These are phyloP conservation scores for Branchellion lobata DNA, from an alignment of 2,888 invertebrate species.

Conservation along the genomic window DNA sequence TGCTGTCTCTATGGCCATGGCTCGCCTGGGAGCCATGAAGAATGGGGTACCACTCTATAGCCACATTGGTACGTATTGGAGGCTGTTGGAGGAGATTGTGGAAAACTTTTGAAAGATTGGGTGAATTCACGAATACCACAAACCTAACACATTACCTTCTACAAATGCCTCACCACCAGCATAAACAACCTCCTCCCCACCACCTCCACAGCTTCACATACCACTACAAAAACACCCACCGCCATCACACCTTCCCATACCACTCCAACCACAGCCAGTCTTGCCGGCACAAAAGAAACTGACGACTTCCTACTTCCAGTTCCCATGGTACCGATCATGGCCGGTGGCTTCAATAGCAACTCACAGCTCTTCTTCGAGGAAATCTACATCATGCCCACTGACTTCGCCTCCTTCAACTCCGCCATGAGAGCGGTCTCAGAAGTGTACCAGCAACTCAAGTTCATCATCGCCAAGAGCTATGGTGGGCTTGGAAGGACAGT, in stretches of 20 bases:
- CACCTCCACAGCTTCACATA: background rate
- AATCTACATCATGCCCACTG: slow-evolving; percentile 93
- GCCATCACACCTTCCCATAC: no score
- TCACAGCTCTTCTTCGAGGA: slow-evolving; percentile 73
- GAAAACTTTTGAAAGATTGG: no score
- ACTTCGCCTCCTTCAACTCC: slow-evolving; percentile 86
- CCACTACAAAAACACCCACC: background rate
- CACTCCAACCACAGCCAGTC: no score
- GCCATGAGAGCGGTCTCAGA: slow-evolving; percentile 98
- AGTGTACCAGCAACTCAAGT: slow-evolving; percentile 80
- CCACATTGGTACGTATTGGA: background rate
- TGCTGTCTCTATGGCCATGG: slow-evolving; percentile 40
- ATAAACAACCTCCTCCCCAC: background rate
- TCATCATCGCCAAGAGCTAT: slow-evolving; percentile 23
- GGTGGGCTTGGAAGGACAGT: background rate
- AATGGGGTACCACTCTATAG: slow-evolving; percentile 2
- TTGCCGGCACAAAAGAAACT: no score
- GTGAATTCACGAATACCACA: no score
- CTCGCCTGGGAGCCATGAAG: slow-evolving; percentile 32
- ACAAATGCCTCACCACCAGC: background rate
- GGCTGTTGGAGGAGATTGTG: no score
- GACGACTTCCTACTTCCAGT: slow-evolving; percentile 8
- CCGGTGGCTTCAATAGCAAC: slow-evolving; percentile 5
- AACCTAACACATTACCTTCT: no score
- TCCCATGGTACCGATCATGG: slow-evolving; percentile 27